phyloP scores from a whole-genome alignment of 2,113 vertebrate species.

The Prinia subflava region DNA sequence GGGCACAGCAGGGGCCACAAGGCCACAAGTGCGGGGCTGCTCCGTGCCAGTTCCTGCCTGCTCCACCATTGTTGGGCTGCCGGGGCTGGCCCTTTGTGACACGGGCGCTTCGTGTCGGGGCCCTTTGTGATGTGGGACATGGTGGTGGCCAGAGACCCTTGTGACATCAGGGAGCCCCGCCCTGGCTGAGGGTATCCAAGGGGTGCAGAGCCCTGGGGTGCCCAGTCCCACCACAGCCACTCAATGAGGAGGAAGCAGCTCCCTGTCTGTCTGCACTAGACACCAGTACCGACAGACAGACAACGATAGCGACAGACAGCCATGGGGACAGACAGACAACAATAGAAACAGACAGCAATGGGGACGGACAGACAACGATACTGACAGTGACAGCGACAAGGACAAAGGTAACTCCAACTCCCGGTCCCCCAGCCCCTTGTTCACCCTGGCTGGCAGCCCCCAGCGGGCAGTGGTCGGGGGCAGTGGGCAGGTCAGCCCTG shows the following conservation, averaged over 20 bases:
- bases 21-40: too few species aligned
- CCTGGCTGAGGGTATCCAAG: background rate
- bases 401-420: background rate
- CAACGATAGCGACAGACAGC: background rate
- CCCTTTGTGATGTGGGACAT: too few species aligned
- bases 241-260: background rate
- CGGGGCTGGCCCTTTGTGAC: too few species aligned
- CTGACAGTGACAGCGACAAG: background rate
- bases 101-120: too few species aligned
- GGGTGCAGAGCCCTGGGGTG: background rate
- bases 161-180: too few species aligned
- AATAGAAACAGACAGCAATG: too few species aligned
- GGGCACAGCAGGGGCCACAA: too few species aligned
- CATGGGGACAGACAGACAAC: background rate
- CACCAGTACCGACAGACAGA: background rate
- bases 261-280: background rate
- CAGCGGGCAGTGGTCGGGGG: background rate
- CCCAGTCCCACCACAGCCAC: background rate
- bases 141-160: too few species aligned
- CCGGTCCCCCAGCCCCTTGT: background rate
- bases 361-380: background rate
- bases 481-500: background rate
- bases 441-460: background rate
- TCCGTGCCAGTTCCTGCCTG: too few species aligned
- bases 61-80: too few species aligned